phyloP scores from a whole-genome alignment of 2,797 vertebrate species.

The Heterohyrax brucei region DNA sequence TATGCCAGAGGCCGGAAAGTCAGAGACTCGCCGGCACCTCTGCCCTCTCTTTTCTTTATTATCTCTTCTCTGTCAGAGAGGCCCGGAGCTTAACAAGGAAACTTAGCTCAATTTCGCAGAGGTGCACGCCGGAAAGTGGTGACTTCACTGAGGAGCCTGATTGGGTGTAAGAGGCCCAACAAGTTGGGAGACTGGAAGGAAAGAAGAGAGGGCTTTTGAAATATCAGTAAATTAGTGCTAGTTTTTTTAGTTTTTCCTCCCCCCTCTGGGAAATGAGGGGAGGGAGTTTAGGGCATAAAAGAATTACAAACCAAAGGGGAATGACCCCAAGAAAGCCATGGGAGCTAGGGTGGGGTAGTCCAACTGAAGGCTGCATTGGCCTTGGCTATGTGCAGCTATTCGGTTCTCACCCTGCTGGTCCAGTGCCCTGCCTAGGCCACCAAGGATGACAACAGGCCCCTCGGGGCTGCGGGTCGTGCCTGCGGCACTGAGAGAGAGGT shows the following conservation, averaged over 20 bases:
- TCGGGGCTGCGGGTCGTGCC: rapidly evolving
- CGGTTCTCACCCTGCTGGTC: not conserved
- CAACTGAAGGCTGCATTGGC: not conserved
- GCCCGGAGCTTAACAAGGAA: constrained; percentile 62
- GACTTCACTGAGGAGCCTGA: not conserved
- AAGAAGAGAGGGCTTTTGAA: not conserved
- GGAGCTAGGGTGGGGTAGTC: not conserved
- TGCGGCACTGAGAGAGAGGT: not conserved
- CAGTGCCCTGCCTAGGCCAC: not conserved
- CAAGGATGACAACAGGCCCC: not conserved
- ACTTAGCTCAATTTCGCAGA: constrained; percentile 44
- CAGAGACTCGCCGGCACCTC: constrained; percentile 1
- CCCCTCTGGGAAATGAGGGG: constrained; percentile 27
- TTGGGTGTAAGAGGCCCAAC: not conserved
- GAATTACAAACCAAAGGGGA: not conserved
- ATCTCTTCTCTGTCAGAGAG: constrained; percentile 65
- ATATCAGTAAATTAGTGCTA: constrained; percentile 46
- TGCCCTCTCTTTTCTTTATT: not conserved
- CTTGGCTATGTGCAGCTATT: not conserved
- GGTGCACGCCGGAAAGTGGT: constrained; percentile 33
- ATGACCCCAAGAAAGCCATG: not conserved
- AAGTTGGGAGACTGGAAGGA: not conserved
- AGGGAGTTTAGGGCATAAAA: constrained; percentile 26
- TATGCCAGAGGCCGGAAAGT: not conserved
- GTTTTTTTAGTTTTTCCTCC: constrained; percentile 3